Evolutionary conservation across 2,888 invertebrate species (phyloP).

Genomic region (Lithodes maja): DNA sequence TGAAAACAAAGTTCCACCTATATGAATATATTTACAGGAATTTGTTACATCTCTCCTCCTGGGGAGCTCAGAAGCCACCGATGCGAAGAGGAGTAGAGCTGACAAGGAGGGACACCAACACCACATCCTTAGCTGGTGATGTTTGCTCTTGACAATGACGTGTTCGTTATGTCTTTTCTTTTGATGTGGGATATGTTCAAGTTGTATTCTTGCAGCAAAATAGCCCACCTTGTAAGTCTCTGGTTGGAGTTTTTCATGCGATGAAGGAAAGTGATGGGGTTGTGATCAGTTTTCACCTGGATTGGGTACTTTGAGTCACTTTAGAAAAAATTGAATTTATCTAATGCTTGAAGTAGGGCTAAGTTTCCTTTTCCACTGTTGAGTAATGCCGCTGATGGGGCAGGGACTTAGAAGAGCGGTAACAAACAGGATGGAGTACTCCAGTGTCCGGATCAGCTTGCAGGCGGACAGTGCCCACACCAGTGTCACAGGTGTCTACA

Average conservation of each 20-base stretch:
- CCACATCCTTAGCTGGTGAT: too few relatives aligned
- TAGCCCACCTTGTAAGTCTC: background rate
- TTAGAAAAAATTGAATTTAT: background rate
- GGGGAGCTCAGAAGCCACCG: too few relatives aligned
- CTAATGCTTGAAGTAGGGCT: background rate
- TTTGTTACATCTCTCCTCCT: too few relatives aligned
- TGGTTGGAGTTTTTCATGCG: background rate
- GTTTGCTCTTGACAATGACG: too few relatives aligned
- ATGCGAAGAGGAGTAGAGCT: too few relatives aligned
- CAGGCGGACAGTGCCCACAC: background rate
- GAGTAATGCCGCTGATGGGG: background rate
- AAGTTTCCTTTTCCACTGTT: background rate
- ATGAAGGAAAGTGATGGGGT: too few relatives aligned
- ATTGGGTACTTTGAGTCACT: background rate
- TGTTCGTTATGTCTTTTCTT: background rate
- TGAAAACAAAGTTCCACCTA: too few relatives aligned
- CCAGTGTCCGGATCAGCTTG: background rate
- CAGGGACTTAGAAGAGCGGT: background rate
- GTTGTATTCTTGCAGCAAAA: background rate
- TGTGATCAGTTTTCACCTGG: too few relatives aligned
- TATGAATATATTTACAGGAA: too few relatives aligned
- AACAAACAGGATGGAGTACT: too few relatives aligned
- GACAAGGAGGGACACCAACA: too few relatives aligned
- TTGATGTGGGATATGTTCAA: background rate
- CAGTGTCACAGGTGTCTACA: constrained; percentile 7